These are phyloP conservation scores for Vulpes lagopus DNA, from an alignment of 2,113 vertebrate genomes.

Conservation along the genomic window DNA sequence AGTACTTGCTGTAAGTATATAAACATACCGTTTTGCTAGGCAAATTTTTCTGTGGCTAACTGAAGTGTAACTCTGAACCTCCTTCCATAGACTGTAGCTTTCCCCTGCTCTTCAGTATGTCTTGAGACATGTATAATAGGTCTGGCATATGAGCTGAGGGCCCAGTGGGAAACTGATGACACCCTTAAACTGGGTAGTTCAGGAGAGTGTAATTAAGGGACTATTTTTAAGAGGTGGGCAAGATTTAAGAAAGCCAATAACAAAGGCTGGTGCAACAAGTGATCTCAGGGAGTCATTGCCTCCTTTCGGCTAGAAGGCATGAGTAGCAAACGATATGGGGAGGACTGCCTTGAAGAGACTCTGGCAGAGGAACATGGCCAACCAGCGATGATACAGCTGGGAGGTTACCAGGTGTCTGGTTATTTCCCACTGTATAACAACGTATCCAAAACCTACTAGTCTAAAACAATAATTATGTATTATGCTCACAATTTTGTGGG, in stretches of 20 bases:
- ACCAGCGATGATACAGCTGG: not conserved
- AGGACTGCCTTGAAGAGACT: not conserved
- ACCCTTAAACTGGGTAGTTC: not conserved
- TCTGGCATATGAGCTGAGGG: not conserved
- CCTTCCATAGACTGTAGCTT: not conserved
- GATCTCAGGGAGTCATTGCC: not conserved
- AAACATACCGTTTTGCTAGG: not conserved
- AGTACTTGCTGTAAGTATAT: not conserved
- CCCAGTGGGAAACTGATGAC: not conserved
- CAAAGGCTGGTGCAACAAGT: not conserved
- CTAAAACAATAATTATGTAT: not conserved
- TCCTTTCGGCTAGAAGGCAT: too few species aligned
- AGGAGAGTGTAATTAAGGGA: not conserved
- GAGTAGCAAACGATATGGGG: not conserved
- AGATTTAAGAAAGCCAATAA: not conserved
- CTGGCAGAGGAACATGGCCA: not conserved
- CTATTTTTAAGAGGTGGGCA: not conserved
- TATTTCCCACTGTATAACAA: not conserved
- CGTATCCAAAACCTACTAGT: not conserved
- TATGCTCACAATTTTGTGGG: not conserved
- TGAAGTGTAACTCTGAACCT: constrained; percentile 1
- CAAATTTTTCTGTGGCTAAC: not conserved
- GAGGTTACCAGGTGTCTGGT: not conserved
- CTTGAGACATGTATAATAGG: not conserved
- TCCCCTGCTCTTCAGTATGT: not conserved